Base-by-base conservation (phyloP, 2,797 vertebrate species). In the Ctenopoma kingsleyae region DNA sequence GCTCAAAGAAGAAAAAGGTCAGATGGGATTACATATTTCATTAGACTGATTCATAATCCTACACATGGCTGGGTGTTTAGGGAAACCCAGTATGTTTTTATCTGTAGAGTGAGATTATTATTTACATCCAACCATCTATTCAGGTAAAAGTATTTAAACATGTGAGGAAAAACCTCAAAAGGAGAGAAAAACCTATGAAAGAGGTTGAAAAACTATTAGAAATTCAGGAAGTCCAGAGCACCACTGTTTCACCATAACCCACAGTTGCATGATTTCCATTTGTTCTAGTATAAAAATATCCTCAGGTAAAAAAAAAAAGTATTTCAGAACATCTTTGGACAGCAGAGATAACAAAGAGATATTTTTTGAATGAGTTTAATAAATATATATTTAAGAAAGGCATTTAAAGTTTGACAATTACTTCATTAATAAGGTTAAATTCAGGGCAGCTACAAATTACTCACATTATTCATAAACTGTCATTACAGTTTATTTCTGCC, bases 1-100 rank as follows among this genome's bases (percentile, higher is more conserved):
- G 96, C 52, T 98, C 97, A 92, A 99, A 99, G 95, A 99, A 98
- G 95, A 99, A 99, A 94, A 95, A 95, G 93, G 94, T 95, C 19
- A 89, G 90, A 78, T 1, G 2, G 3, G 5, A 36, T 53, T 17
- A 10, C 9, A 53, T 1, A 0, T 19, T 5, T 13, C 35, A 23
- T 12, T 40, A 5, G 1, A 41, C 8, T 38, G 9, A 48, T 41
- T 46, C 17, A 13, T 30, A 20, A 11, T 17, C 10, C 5, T 13
- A 38, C 11, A 7, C 11, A n/a, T 30, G 3, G 53, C n/a, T 25
- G 19, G 8, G 36, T 16, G 7, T 35, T 64, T 51, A 12, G 11
- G 1, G 25, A 53, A 44, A 38, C 11, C 11, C 4, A 27, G 16
- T 2, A 32, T 32, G 16, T 17, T 32, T 38, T 20, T 8, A 15